Conservation (phyloP, 2,888 invertebrate species). For the Trichacis sp. region DNA sequence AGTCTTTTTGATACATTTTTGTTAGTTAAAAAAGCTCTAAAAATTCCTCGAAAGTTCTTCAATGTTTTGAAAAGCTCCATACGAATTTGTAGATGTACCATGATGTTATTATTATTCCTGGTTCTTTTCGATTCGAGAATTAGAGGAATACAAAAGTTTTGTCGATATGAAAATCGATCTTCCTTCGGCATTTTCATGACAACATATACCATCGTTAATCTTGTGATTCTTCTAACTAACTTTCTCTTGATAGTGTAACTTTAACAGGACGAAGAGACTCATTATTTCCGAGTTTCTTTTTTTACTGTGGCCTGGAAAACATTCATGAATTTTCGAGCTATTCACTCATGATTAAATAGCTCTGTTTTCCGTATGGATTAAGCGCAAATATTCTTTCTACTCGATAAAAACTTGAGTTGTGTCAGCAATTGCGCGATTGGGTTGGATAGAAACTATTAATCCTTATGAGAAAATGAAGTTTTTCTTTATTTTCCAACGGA, state of each 20-base stretch:
- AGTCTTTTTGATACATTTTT: too few species aligned
- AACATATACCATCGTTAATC: background rate
- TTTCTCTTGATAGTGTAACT: constrained; percentile 15
- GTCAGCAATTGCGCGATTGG: too few species aligned
- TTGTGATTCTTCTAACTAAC: constrained; percentile 6
- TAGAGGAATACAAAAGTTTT: background rate
- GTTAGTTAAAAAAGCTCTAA: too few species aligned
- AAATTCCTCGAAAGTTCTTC: too few species aligned
- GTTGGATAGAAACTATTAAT: too few species aligned
- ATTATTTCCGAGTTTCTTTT: constrained; percentile 16
- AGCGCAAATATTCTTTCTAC: too few species aligned
- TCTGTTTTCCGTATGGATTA: too few species aligned
- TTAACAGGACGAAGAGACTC: constrained; percentile 23
- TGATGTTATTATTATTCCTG: background rate
- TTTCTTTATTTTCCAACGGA: too few species aligned
- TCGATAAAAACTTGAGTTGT: too few species aligned
- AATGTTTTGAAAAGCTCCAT: too few species aligned
- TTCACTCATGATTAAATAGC: constrained; percentile 25
- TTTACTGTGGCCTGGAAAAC: constrained; percentile 4
- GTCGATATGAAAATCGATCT: background rate
- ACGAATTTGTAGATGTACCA: too few species aligned
- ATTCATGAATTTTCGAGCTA: constrained; percentile 19
- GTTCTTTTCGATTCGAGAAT: background rate
- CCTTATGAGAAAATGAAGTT: too few species aligned
- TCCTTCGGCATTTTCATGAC: background rate